Evolutionary conservation across 2,797 vertebrate species (phyloP), one percentile per base, ranked within the genome.

Genomic region (Cuculus canorus): DNA sequence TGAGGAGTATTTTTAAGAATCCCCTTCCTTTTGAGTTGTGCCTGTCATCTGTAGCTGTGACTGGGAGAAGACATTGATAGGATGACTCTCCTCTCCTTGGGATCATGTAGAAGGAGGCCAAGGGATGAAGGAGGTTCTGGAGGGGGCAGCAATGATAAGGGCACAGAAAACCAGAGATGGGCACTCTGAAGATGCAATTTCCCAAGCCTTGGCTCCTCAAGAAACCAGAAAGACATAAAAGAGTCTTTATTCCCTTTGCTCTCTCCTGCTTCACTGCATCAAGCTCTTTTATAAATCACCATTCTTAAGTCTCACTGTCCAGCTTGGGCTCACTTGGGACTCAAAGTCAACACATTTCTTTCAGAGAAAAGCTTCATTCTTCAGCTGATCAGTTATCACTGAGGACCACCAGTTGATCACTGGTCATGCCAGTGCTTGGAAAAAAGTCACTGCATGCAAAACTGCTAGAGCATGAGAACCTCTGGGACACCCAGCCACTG

Each of bases 401-500:
- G 47, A 91, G 88, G 73, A 95, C 66, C 48, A 43, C 16, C 32
- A 37, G 32, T 0, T 41, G 39, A 30, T 41, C 65, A 33, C 53
- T 2, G 1, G 28, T 88, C 35, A 24, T 13, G 37, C 23, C 86
- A 75, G 19, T 24, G 32, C 64, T 75, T 50, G 33, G 65, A 61
- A 85, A 82, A 28, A 48, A 41, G 13, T 57, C 35, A 63, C 32
- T 69, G 68, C n/a, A 10, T 33, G 68, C 52, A 64, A 81, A 94
- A 35, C 18, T 86, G 37, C 72, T 32, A 19, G 77, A 37, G 50
- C 1, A 0, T 84, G 63, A 59, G 63, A 59, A 39, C 43, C 47
- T 79, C 33, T 6, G 92, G 54, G 91, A 88, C 70, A 54, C 0
- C 0, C 1, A 2, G 25, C 9, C 32, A 37, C 35, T 0, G 0